Base-by-base conservation (phyloP, 2,113 vertebrate genomes). In the Crypturellus undulatus region DNA sequence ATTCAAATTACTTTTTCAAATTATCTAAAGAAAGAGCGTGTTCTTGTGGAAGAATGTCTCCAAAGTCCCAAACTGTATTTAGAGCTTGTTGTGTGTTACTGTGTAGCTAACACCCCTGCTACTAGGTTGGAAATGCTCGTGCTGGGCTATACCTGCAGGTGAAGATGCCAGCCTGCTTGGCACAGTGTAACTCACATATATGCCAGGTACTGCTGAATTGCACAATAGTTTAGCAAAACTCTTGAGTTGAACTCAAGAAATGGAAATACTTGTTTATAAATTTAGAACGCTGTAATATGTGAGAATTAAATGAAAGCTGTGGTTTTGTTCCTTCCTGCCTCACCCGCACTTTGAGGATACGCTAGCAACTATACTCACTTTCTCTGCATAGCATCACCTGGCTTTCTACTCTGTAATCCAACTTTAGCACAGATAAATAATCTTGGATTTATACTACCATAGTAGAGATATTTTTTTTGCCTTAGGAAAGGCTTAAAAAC, bases 141-240 rank as follows among this genome's bases (percentile, higher is more conserved):
- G 67, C 21, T 78, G 2, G 1, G 0, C 3, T 64, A 88, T 47
- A 22, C n/a, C 1, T 18, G 1, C 67, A 63, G 0, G 0, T 63
- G 65, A 49, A 56, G 11, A 8, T 72, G 4, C 52, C 40, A 5
- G 6, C 18, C 26, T 64, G 14, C 79, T 59, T 64, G 43, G 34
- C 30, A 12, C 25, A 47, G 56, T 47, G n/a, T 16, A 63, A 34
- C 26, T 56, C 19, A 3, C 28, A 17, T 18, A 14, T 47, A 32
- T 32, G 64, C 7, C 63, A 79, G n/a, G 20, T 38, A 24, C 6
- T 76, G 43, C 30, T 21, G 7, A 76, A 79, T 65, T 36, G 56
- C 70, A 47, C 32, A 70, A 65, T 9, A 30, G 34, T 7, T 65
- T 32, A 60, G 30, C 30, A n/a, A 60, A 84, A 79, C n/a, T 64